phyloP scores from a whole-genome alignment of 1,140 invertebrate species.

The Achatina immaculata region DNA sequence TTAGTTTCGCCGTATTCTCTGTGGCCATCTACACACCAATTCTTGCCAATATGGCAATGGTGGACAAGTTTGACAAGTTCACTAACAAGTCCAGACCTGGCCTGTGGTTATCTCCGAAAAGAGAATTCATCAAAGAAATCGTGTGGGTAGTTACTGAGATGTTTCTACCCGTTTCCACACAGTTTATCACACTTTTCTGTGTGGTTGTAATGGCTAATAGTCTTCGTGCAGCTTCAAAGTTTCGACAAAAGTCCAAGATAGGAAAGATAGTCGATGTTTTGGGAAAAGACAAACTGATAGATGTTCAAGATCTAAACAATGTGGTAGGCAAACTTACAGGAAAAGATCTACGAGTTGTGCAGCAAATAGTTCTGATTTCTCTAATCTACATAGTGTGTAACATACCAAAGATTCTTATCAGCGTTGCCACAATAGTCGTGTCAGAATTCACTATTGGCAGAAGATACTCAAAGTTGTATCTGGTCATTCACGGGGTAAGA shows the following conservation, averaged over 20 bases:
- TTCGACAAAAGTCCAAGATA: not conserved
- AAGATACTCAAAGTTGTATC: not conserved
- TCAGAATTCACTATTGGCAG: not conserved
- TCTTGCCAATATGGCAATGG: not conserved
- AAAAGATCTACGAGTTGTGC: not conserved
- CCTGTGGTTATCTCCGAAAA: not conserved
- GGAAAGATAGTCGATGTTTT: not conserved
- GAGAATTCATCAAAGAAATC: not conserved
- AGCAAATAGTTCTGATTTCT: not conserved
- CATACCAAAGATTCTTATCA: not conserved
- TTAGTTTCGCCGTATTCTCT: not conserved
- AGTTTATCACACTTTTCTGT: conserved; percentile 20
- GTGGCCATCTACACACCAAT: not conserved
- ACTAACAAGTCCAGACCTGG: not conserved
- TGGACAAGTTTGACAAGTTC: not conserved
- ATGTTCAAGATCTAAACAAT: not conserved
- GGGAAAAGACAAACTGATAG: not conserved
- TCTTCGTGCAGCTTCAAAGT: not conserved
- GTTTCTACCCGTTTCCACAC: not conserved
- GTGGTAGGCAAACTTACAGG: not conserved
- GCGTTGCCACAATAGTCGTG: not conserved
- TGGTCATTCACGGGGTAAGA: not conserved
- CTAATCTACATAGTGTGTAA: conserved; percentile 11
- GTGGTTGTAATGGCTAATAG: not conserved
- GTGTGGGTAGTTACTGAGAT: not conserved